Conservation (phyloP, 2,113 vertebrate genomes). For the Grantiella picta region DNA sequence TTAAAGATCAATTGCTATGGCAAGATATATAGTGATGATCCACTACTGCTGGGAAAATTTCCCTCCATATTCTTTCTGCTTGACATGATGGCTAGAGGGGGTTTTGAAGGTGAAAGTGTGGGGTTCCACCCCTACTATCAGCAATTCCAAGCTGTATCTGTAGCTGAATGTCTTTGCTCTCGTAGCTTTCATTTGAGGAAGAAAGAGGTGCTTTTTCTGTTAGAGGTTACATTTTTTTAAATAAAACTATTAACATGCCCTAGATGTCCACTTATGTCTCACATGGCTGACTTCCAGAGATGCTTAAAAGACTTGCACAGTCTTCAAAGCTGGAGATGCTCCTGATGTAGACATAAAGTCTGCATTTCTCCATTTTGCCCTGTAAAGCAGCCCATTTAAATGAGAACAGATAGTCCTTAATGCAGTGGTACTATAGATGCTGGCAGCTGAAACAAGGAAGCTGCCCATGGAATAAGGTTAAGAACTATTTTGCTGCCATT, state of each 20-base stretch:
- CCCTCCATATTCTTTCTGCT: fast-evolving
- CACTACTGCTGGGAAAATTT: neutral
- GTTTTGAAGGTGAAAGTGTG: neutral
- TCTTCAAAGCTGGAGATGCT: neutral
- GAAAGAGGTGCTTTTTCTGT: neutral
- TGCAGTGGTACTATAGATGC: neutral
- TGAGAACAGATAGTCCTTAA: neutral
- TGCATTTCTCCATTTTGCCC: neutral
- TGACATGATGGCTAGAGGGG: neutral
- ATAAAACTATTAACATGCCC: neutral
- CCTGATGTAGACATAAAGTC: neutral
- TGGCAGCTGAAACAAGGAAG: constrained; percentile 1
- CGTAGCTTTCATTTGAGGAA: neutral
- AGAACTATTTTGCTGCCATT: neutral
- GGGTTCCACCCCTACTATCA: neutral
- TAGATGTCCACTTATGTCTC: neutral
- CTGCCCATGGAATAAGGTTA: neutral
- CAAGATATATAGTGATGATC: neutral
- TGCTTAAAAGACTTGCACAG: neutral
- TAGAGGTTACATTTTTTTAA: neutral
- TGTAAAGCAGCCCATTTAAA: neutral
- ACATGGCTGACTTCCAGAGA: neutral
- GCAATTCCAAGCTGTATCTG: neutral
- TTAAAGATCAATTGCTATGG: neutral
- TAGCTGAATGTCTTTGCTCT: neutral